Conservation (phyloP, 2,113 vertebrate genomes). For the Heloderma charlesbogerti region DNA sequence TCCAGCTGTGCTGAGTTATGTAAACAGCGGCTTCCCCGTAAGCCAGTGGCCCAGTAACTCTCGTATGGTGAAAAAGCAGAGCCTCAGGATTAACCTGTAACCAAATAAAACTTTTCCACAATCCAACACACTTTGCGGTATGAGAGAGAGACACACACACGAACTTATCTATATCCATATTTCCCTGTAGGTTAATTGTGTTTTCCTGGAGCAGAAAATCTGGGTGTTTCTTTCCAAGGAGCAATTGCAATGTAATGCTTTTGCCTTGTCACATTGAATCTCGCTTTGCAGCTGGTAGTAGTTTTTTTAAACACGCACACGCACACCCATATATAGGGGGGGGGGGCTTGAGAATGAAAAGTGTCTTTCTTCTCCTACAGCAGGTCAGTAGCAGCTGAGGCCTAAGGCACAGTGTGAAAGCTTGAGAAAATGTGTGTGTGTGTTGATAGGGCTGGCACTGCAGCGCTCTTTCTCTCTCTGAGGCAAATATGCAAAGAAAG, state of each 20-base stretch:
- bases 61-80: background rate
- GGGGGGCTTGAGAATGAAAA: constrained; percentile 2
- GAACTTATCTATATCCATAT: too few species aligned
- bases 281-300: background rate
- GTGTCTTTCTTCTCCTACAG: background rate
- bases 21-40: background rate
- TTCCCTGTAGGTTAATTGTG: background rate
- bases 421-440: constrained; percentile 2
- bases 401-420: background rate
- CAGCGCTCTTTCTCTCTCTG: background rate
- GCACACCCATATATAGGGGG: background rate
- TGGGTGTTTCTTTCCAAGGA: background rate
- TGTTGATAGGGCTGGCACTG: background rate
- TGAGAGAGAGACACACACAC: background rate
- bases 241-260: background rate
- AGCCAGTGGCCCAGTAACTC: background rate
- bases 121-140: background rate
- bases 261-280: background rate
- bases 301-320: background rate
- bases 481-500: background rate
- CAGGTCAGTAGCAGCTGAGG: constrained; percentile 8
- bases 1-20: background rate
- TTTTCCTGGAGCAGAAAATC: constrained; percentile 10
- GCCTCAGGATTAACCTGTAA: background rate
- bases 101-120: background rate